These are phyloP conservation scores for Varroa destructor DNA, from an alignment of 1,140 invertebrate species.

Conservation along the genomic window DNA sequence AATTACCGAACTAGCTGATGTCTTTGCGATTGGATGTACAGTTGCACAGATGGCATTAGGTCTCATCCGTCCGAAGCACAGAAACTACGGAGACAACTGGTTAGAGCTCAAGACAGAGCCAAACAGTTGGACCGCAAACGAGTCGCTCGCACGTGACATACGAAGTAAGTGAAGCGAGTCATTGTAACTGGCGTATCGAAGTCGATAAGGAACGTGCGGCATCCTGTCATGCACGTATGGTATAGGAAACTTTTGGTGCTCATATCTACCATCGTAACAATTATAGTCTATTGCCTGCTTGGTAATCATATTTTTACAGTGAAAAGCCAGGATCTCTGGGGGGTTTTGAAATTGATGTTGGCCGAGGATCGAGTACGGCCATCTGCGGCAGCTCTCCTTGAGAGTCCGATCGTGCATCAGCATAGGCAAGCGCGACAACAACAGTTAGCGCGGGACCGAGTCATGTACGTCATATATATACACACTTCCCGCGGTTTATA, in stretches of 20 bases:
- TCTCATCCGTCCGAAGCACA: background rate
- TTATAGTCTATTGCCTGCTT: no score
- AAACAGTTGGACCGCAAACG: background rate
- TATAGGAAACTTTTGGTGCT: no score
- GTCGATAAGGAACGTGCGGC: no score
- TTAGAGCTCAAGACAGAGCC: background rate
- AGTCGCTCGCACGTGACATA: background rate
- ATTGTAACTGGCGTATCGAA: no score
- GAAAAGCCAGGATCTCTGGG: background rate
- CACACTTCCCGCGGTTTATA: no score
- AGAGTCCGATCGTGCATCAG: background rate
- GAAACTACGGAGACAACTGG: conserved; percentile 1
- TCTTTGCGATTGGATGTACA: background rate
- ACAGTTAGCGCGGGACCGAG: background rate
- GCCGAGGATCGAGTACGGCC: background rate
- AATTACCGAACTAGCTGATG: background rate
- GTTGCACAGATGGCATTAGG: conserved; percentile 15
- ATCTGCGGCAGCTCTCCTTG: background rate
- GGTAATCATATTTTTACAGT: background rate
- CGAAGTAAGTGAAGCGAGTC: background rate
- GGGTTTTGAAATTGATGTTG: background rate
- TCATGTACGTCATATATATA: conserved; percentile 6
- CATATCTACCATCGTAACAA: no score
- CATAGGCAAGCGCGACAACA: background rate
- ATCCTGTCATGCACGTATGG: no score